Evolutionary conservation across 2,888 invertebrate species (phyloP), one percentile per base, ranked within the genome.

Genomic region (Eupithecia inturbata): DNA sequence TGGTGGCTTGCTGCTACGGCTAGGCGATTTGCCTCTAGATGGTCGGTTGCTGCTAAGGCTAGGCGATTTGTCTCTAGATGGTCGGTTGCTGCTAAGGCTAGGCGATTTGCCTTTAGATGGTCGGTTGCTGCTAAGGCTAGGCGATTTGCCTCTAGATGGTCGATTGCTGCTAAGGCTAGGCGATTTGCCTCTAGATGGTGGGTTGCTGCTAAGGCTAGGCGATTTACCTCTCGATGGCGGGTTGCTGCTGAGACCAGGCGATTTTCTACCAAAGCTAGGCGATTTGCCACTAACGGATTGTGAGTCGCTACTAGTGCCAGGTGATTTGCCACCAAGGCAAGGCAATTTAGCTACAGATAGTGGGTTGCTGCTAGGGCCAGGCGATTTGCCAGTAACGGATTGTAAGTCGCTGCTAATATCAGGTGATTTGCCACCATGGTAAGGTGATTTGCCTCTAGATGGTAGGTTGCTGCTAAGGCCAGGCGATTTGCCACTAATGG

Each of bases 51-150:
- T 31, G 22, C 63, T 31, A 9, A 45, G 12, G n/a, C n/a, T n/a
- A n/a, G 73, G 73, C 19, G 68, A 72, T 53, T 72, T 72, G 45
- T n/a, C 49, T 4, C 49, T n/a, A n/a, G n/a, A 49, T 4, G 12
- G 57, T 26, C 14, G 1, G 3, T 26, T 5, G 26, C 26, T 26
- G n/a, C 57, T 53, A 36, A 33, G 12, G 22, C n/a, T 1, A 5
- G 63, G 63, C 3, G 63, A n/a, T n/a, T 64, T 64, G 19, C 63
- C 49, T 19, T 62, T 33, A 22, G 19, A 31, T 31, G 16, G 62
- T 19, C 31, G 31, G 16, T 31, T 26, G 28, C 19, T 26, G 1
- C 57, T 26, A 26, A 57, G n/a, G 3, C 10, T 9, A 3, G 53
- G 22, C 6, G 57, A n/a, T n/a, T n/a, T n/a, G n/a, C n/a, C n/a